Base-by-base conservation (phyloP, 2,888 invertebrate genomes). In the Agrotis puta region DNA sequence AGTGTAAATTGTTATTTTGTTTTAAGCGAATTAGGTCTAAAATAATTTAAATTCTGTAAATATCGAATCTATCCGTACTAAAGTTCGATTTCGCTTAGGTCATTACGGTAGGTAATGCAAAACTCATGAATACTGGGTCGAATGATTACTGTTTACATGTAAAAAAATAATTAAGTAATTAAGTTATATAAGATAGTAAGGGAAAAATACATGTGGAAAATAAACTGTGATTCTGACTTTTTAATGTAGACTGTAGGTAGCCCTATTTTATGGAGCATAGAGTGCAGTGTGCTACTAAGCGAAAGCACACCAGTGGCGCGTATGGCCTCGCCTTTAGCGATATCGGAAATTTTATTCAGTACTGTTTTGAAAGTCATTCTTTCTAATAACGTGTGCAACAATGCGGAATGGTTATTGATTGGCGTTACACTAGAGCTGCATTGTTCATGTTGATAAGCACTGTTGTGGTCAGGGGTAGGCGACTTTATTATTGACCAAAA, bases 161-260 rank as follows among this genome's bases (percentile, higher is more conserved):
- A 94, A 94, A 91, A 89, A 87, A 85, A 83, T 90, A 90, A 84
- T 87, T 91, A 92, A 88, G 89, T 90, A 90, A 91, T 82, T 85
- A 89, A 88, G 88, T 88, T 88, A 90, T 90, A 87, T 80, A 91
- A 90, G 90, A 91, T 89, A 88, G 89, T 91, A 92, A 92, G 92
- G 79, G 88, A 87, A 90, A 92, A 94, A 93, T 91, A 94, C 94
- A 95, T 92, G 91, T 94, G 95, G 93, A 95, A 95, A 96, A 95
- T 95, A 94, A 96, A 95, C 96, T 96, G 96, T 96, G 96, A 96
- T 96, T 96, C 96, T 96, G 95, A 95, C 94, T 94, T 94, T 89
- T 93, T 92, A 94, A 94, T 89, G 91, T 96, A 96, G 94, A 93
- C 91, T 93, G 90, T 94, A 95, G 92, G 90, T 95, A 94, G 92